Conservation (phyloP, 1,140 invertebrate species). For the Trachymyrmex septentrionalis region DNA sequence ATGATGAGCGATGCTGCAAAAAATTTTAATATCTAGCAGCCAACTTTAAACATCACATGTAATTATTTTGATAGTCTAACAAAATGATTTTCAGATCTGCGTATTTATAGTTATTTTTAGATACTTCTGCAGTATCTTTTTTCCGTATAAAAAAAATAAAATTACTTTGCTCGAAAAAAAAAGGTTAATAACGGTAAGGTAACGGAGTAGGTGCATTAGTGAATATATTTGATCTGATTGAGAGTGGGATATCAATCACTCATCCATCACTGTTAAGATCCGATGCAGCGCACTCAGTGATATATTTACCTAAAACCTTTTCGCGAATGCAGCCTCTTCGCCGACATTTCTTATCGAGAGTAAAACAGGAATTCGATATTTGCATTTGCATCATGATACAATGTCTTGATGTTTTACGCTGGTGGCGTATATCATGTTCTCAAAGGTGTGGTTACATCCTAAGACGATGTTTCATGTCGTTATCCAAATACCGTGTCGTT, state of each 20-base stretch:
- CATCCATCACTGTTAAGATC: constrained; percentile 8
- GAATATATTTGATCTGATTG: constrained; percentile 34
- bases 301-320: not conserved
- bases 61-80: no score
- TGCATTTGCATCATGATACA: constrained; percentile 39
- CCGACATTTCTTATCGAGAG: constrained; percentile 17
- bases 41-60: no score
- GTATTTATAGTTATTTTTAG: no score
- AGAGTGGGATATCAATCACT: constrained; percentile 15
- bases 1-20: no score
- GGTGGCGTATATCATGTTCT: constrained; percentile 30
- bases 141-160: not conserved
- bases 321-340: not conserved
- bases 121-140: no score
- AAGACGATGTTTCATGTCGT: constrained; percentile 44
- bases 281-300: not conserved
- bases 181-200: not conserved
- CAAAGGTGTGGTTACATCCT: constrained; percentile 41
- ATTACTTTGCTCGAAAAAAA: not conserved
- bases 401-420: constrained; percentile 40
- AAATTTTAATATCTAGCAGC: no score
- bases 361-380: constrained; percentile 44
- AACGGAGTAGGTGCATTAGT: not conserved
- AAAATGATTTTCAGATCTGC: no score
- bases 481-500: constrained; percentile 37